Base-by-base conservation (phyloP, 2,113 vertebrate species). In the Zootoca vivipara region DNA sequence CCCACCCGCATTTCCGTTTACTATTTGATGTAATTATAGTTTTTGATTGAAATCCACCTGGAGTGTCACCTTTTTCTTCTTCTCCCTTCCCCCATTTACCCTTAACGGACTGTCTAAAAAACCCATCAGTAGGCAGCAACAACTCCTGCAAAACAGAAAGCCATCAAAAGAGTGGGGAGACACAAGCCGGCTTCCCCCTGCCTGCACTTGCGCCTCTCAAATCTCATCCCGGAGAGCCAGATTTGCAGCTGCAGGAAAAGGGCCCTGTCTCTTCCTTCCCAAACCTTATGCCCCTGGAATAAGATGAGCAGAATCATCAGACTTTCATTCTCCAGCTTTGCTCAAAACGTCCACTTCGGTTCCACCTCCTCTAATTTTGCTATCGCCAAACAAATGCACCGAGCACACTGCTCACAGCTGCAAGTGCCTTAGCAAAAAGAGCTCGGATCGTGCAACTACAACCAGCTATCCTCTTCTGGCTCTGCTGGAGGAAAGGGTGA, bases 11-110 rank as follows among this genome's bases (percentile, higher is more conserved):
- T 95, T 96, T 97, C 96, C 88, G 85, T 92, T 95, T 94, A 94
- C 94, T 96, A 93, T 92, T 92, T 92, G 94, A 94, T 95, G 94
- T 97, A 96, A 97, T 97, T 96, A 97, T 88, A 94, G 93, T 96
- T 96, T 96, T 92, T 96, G 95, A 94, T 93, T 94, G 95, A 96
- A 95, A 96, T 93, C 87, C 92, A 92, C 93, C 94, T 52, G 0
- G 92, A 93, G 91, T 89, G 92, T 88, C 93, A 91, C 93, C 92
- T 90, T 93, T 93, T 62, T 62, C 1, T 20, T 20, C 5, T 62
- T 20, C 5, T 87, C 26, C 2, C 74, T 1, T 22, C 24, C 26
- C 12, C 56, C 92, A 92, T 95, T 95, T 93, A 86, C 35, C 91
- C 93, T 96, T 94, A 95, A 96, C 87, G 93, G 90, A 87, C 93